Evolutionary conservation across 2,797 vertebrate species (phyloP).

Genomic region (Tragelaphus oryx): DNA sequence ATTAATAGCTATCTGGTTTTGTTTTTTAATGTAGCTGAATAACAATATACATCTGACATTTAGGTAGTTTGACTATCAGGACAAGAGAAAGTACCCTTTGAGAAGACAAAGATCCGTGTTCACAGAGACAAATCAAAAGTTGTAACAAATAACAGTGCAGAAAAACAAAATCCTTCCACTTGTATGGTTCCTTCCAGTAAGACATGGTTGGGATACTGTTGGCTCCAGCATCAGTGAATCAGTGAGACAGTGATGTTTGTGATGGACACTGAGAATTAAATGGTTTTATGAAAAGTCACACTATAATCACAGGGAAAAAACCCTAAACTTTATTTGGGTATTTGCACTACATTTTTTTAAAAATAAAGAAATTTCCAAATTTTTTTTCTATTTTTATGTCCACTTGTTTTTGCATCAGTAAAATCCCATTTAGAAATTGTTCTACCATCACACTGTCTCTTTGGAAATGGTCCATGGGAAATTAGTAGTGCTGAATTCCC

Average conservation of each 20-base stretch:
- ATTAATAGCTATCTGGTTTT: neutral
- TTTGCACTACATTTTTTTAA: neutral
- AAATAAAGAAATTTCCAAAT: neutral
- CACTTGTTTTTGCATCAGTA: neutral
- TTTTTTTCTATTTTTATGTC: neutral
- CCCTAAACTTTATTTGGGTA: neutral
- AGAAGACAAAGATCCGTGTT: neutral
- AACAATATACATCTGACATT: neutral
- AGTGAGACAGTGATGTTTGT: neutral
- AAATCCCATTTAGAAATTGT: neutral
- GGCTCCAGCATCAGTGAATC: neutral
- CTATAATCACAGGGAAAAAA: neutral
- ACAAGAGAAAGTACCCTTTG: neutral
- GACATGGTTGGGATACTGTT: neutral
- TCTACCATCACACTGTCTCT: neutral
- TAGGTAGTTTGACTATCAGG: neutral
- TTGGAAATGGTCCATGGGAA: neutral
- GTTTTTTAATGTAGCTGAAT: neutral
- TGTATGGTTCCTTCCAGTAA: neutral
- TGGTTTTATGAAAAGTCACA: slow-evolving; percentile 24
- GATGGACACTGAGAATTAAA: neutral
- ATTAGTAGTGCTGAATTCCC: neutral
- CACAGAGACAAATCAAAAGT: neutral
- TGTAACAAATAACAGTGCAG: neutral
- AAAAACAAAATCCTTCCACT: neutral